Percentiles rank a stretch among this genome's conserved stretches.
These are phyloP conservation scores for Nomada flava DNA, from an alignment of 2,888 invertebrate genomes.

Conservation along the genomic window DNA sequence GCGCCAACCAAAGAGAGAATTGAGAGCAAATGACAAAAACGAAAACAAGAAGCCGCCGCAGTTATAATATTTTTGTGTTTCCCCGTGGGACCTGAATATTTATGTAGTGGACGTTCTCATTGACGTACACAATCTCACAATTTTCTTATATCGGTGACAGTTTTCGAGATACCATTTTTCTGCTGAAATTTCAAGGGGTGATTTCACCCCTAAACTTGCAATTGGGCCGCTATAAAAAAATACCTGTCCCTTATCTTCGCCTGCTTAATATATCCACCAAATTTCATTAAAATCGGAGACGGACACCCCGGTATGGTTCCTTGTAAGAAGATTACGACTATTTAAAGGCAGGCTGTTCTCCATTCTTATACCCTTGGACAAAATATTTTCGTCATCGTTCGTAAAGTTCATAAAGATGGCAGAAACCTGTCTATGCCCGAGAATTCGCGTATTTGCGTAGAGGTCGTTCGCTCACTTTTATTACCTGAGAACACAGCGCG, in stretches of 20 bases:
- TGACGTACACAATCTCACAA: conserved; percentile 11
- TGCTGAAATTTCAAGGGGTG: too few species aligned
- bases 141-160: too few species aligned
- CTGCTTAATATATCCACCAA: too few species aligned
- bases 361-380: not conserved
- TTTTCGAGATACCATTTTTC: too few species aligned
- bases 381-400: not conserved
- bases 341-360: not conserved
- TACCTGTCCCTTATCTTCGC: too few species aligned
- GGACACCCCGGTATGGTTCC: too few species aligned
- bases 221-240: too few species aligned
- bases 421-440: not conserved
- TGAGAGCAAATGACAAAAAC: not conserved
- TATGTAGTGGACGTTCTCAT: conserved; percentile 33
- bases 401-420: not conserved
- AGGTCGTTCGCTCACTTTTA: conserved; percentile 22
- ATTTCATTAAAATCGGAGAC: too few species aligned
- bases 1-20: conserved; percentile 2
- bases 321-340: too few species aligned
- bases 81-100: conserved; percentile 37
- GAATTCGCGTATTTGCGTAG: conserved; percentile 20
- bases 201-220: too few species aligned
- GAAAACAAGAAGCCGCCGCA: conserved; percentile 5
- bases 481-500: not conserved
- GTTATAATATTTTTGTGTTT: conserved; percentile 30